Evolutionary conservation across 1,140 invertebrate species (phyloP), one percentile per base, ranked within the genome.

Genomic region (Drosophila willistoni): DNA sequence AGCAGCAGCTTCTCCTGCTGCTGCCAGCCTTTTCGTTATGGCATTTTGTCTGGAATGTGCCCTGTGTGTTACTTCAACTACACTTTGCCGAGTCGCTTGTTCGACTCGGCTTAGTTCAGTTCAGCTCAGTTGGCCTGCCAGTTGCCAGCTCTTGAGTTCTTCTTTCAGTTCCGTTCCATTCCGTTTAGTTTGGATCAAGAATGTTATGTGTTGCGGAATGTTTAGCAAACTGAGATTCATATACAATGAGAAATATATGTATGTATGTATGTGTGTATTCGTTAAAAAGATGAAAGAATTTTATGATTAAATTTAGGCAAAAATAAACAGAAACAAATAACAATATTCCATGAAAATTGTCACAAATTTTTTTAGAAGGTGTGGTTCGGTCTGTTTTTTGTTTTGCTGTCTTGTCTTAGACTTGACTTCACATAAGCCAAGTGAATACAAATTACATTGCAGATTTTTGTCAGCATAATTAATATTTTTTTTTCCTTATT

Each of bases 151-250:
- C 44, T 68, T 67, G 47, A 65, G 22, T 34, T n/a, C 36, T n/a
- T 12, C 5, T 12, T n/a, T 22, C 63, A 36, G 25, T 64, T 17
- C 63, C 17, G 56, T 67, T 36, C n/a, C 62, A 62, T 65, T 62
- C 19, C 62, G 67, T 65, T 62, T 66, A 63, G 41, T 33, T 65
- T 61, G 19, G 29, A 56, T 57, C 60, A 42, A 55, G 75, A 79
- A 80, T 77, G 75, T 79, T 76, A 75, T 73, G 76, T 79, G 76
- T 76, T 79, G 68, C 68, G 81, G 78, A 87, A 86, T 86, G 77
- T 59, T 79, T 69, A 79, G 71, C 73, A 73, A 77, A 54, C 64
- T 44, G 68, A 75, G 72, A 78, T 78, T 75, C 64, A 14, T 54
- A 65, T 62, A 64, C 54, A 51, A 51, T 51, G 3, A 51, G 19